These are phyloP conservation scores for Urophycis tenuis DNA, from an alignment of 2,797 vertebrate species.

Conservation along the genomic window DNA sequence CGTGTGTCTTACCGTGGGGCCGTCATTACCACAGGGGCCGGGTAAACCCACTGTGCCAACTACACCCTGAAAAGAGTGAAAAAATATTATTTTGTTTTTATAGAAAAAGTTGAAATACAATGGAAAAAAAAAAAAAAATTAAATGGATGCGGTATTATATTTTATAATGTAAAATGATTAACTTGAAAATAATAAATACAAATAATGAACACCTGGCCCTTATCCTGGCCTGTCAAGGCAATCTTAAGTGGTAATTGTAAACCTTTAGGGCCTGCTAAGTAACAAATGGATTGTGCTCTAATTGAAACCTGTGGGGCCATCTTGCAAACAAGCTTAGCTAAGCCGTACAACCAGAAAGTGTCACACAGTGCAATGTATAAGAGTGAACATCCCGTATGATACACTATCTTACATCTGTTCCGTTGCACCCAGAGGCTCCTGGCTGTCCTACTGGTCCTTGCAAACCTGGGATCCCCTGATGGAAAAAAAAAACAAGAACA, in stretches of 20 bases:
- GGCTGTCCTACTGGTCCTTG: slow-evolving; percentile 76
- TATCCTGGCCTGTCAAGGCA: background rate
- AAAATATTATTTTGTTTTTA: background rate
- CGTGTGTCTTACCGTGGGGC: slow-evolving; percentile 42
- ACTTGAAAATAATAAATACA: background rate
- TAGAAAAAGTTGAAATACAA: background rate
- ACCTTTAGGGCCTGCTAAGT: background rate
- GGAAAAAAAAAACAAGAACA: slow-evolving; percentile 7
- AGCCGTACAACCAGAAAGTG: background rate
- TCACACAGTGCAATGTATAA: background rate
- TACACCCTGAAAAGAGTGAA: slow-evolving; percentile 42
- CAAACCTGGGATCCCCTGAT: slow-evolving; percentile 82
- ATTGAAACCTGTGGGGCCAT: background rate
- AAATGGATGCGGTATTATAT: too few relatives aligned
- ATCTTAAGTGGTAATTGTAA: background rate
- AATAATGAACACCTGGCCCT: background rate
- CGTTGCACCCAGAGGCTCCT: slow-evolving; percentile 84
- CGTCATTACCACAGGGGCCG: slow-evolving; percentile 33
- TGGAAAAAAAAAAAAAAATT: background rate
- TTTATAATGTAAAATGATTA: background rate
- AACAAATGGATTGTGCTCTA: background rate
- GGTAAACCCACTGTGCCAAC: slow-evolving; percentile 37
- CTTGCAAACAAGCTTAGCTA: background rate
- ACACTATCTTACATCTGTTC: slow-evolving; percentile 76
- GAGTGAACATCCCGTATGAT: background rate